These are phyloP conservation scores for Julus scandinavius DNA, from an alignment of 2,888 invertebrate species.

Conservation along the genomic window DNA sequence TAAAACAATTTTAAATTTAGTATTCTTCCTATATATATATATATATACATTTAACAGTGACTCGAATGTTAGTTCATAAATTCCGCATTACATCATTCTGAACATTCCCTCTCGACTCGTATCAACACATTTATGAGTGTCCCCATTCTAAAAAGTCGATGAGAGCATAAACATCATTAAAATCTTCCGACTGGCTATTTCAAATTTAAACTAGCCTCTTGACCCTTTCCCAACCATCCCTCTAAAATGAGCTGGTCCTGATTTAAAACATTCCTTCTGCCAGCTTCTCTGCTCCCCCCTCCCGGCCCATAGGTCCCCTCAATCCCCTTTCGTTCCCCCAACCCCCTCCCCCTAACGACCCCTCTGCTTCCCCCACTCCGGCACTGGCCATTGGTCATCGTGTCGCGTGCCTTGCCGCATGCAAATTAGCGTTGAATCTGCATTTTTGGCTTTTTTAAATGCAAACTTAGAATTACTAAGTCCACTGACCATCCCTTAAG, in stretches of 20 bases:
- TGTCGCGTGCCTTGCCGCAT: constrained; percentile 27
- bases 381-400: constrained; percentile 35
- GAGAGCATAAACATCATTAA: constrained; percentile 30
- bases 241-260: constrained; percentile 27
- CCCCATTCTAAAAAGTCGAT: constrained; percentile 29
- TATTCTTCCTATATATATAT: not conserved
- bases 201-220: constrained; percentile 39
- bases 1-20: not conserved
- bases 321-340: not conserved
- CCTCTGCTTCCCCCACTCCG: not conserved
- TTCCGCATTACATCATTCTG: not conserved
- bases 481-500: constrained; percentile 39
- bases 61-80: not conserved
- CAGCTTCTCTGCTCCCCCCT: not conserved
- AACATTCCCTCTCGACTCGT: not conserved
- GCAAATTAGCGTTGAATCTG: constrained; percentile 42
- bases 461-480: constrained; percentile 35
- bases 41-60: not conserved
- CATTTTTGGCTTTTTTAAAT: constrained; percentile 39
- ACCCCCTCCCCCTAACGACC: not conserved
- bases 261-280: constrained; percentile 19
- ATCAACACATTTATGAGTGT: not conserved
- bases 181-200: constrained; percentile 42
- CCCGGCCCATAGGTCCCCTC: not conserved
- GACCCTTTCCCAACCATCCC: constrained; percentile 19